phyloP scores from a whole-genome alignment of 2,888 invertebrate species.

The Aphodius granarius region DNA sequence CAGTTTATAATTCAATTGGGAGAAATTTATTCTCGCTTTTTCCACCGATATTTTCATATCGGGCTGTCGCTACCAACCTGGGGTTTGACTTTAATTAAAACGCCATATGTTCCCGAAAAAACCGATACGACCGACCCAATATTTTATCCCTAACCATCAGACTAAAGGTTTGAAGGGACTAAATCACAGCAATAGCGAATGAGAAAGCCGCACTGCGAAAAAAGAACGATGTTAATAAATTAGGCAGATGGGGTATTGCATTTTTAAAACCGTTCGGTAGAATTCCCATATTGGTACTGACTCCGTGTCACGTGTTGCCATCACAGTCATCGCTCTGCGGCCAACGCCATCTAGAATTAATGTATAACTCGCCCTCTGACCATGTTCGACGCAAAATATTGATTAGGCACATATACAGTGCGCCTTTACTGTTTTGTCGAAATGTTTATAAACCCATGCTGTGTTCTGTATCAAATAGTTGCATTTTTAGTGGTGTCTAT shows the following conservation, averaged over 20 bases:
- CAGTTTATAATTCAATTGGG: neutral
- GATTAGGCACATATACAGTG: neutral
- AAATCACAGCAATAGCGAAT: neutral
- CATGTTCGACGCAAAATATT: neutral
- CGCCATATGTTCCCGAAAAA: neutral
- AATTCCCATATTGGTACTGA: neutral
- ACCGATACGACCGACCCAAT: neutral
- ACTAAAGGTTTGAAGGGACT: neutral
- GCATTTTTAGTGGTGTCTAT: no score
- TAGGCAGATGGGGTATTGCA: neutral
- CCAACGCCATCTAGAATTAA: neutral
- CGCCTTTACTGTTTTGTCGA: neutral
- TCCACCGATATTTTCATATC: neutral
- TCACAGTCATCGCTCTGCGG: neutral
- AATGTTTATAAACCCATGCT: neutral
- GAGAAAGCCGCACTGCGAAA: neutral
- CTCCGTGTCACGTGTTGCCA: neutral
- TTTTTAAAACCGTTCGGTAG: neutral
- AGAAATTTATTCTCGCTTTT: neutral
- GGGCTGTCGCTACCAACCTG: neutral
- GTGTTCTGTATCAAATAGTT: neutral
- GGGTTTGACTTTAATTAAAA: neutral
- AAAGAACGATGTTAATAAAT: neutral
- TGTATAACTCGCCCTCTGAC: neutral
- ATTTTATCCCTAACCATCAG: neutral